Percentiles rank a stretch among this genome's conserved stretches.
phyloP scores from a whole-genome alignment of 1,140 invertebrate species.

The Ips typographus region DNA sequence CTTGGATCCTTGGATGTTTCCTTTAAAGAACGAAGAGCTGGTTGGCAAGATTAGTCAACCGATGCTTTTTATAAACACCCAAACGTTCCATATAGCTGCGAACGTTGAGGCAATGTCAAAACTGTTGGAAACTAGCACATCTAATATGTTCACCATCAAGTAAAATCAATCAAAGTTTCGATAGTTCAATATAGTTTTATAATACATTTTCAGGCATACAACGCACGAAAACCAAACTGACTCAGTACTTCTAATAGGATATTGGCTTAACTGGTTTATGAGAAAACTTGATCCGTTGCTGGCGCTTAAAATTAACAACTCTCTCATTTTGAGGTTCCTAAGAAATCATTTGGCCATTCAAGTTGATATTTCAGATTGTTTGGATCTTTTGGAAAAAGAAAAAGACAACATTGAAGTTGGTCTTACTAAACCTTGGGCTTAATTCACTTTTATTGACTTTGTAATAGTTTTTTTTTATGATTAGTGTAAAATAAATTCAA shows the following conservation, averaged over 20 bases:
- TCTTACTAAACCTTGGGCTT: slow-evolving; percentile 48
- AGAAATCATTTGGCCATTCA: slow-evolving; percentile 41
- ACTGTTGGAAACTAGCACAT: slow-evolving; percentile 45
- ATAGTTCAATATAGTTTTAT: too few species aligned
- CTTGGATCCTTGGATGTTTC: slow-evolving; percentile 72
- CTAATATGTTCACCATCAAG: slow-evolving; percentile 56
- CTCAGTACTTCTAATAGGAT: slow-evolving; percentile 51
- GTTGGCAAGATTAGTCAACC: slow-evolving; percentile 57
- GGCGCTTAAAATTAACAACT: slow-evolving; percentile 53
- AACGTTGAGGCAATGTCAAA: slow-evolving; percentile 62
- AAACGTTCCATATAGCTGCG: slow-evolving; percentile 65
- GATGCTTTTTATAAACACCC: slow-evolving; percentile 65
- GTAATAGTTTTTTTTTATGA: too few species aligned
- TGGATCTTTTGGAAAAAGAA: slow-evolving; percentile 39
- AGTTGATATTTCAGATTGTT: slow-evolving; percentile 35
- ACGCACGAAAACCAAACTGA: slow-evolving; percentile 56
- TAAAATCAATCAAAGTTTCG: slow-evolving; percentile 40
- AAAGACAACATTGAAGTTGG: slow-evolving; percentile 40
- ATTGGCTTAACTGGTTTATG: slow-evolving; percentile 56
- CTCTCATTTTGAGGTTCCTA: slow-evolving; percentile 51
- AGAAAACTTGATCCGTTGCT: slow-evolving; percentile 51
- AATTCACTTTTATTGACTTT: not conserved
- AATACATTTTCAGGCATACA: slow-evolving; percentile 48
- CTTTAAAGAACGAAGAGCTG: slow-evolving; percentile 59
- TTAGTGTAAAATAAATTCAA: too few species aligned